Conservation (phyloP, 2,888 invertebrate genomes). For the Harpalus rufipes region DNA sequence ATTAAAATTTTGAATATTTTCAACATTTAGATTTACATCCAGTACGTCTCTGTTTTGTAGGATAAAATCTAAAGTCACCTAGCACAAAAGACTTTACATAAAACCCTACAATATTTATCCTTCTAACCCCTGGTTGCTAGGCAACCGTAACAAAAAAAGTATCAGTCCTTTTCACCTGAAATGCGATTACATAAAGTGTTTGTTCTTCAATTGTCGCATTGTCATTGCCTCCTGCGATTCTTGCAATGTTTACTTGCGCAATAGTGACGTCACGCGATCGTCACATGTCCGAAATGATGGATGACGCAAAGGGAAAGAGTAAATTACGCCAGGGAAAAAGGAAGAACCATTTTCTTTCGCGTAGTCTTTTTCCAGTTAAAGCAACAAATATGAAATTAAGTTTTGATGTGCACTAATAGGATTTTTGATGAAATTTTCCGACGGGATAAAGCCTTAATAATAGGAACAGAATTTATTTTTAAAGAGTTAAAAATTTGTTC, state of each 20-base stretch:
- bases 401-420: constrained; percentile 36
- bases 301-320: constrained; percentile 32
- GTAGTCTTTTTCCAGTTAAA: constrained; percentile 22
- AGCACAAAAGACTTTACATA: constrained; percentile 26
- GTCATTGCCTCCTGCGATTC: neutral
- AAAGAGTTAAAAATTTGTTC: no score
- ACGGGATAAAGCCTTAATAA: neutral
- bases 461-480: no score
- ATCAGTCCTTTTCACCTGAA: constrained; percentile 25
- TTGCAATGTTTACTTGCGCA: constrained; percentile 6
- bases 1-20: no score
- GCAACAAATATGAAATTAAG: constrained; percentile 47
- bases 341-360: constrained; percentile 27
- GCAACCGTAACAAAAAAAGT: constrained; percentile 31
- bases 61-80: constrained; percentile 34
- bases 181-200: constrained; percentile 30
- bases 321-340: constrained; percentile 36
- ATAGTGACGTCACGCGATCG: constrained; percentile 37
- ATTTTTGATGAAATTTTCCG: constrained; percentile 45
- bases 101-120: constrained; percentile 17
- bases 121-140: neutral
- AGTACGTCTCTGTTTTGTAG: constrained; percentile 4
- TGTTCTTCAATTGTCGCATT: constrained; percentile 26
- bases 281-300: constrained; percentile 46
- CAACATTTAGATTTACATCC: neutral